phyloP scores from a whole-genome alignment of 2,888 invertebrate genomes.

The Drosophila robusta region DNA sequence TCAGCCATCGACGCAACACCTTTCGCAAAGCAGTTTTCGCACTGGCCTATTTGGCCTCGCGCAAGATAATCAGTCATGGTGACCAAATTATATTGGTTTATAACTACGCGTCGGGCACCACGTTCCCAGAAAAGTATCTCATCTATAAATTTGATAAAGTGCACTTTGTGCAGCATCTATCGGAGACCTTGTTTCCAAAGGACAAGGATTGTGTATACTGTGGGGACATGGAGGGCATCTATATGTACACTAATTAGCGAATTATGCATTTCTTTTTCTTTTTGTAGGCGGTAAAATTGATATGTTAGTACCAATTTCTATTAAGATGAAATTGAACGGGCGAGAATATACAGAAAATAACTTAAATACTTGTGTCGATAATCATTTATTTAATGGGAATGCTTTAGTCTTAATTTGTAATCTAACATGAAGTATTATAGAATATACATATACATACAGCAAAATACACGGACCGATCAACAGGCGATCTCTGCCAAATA shows the following conservation, averaged over 20 bases:
- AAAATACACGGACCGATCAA: slow-evolving; percentile 41
- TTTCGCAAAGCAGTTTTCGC: slow-evolving; percentile 71
- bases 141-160: slow-evolving; percentile 66
- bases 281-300: neutral
- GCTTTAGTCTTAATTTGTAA: slow-evolving; percentile 42
- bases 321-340: neutral
- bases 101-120: slow-evolving; percentile 42
- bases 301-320: no score
- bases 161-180: slow-evolving; percentile 60
- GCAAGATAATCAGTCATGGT: slow-evolving; percentile 44
- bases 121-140: slow-evolving; percentile 76
- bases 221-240: neutral
- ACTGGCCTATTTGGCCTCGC: slow-evolving; percentile 62
- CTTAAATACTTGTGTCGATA: slow-evolving; percentile 18
- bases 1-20: slow-evolving; percentile 50
- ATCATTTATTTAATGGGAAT: slow-evolving; percentile 54
- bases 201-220: neutral
- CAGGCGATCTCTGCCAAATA: slow-evolving; percentile 7
- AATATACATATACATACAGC: slow-evolving; percentile 44
- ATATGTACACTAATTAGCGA: neutral
- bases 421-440: slow-evolving; percentile 26
- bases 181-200: slow-evolving; percentile 44
- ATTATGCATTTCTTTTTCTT: neutral
- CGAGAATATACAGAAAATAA: neutral
- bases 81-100: slow-evolving; percentile 77